Evolutionary conservation across 2,113 vertebrate species (phyloP), one percentile per base, ranked within the genome.

Genomic region (Ciconia boyciana): DNA sequence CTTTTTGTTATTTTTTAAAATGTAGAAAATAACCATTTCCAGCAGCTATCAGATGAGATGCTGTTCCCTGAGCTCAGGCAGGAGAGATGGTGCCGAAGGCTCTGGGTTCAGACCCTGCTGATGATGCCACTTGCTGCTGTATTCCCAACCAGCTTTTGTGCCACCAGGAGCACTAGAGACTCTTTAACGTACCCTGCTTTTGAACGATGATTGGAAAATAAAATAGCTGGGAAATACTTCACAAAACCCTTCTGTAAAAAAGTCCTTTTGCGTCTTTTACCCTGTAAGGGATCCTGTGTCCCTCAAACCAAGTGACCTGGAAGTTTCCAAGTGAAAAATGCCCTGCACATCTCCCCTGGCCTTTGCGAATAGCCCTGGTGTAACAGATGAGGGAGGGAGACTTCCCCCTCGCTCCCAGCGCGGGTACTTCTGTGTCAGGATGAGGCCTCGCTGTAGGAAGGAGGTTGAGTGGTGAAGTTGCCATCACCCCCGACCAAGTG

Each of bases 401-500:
- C 16, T 21, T 74, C 13, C 24, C 44, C 6, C 10, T 57, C 36
- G 16, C n/a, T 77, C 26, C 43, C 28, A 44, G 19, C 8, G 11
- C 20, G 21, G 13, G 26, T 39, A 8, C 34, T 48, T 70, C 7
- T 70, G 12, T 21, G 15, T n/a, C 43, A 49, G 43, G 20, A 20
- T 68, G 13, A 62, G 29, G 19, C 39, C n/a, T n/a, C 0, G 1
- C 46, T 51, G 7, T 6, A 55, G 44, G 18, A 83, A 14, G 18
- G 11, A 52, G 26, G 11, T 26, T 41, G 69, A 64, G 18, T 13
- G 19, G 36, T 58, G 48, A 75, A 60, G 25, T 28, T 77, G 13
- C 60, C 52, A 20, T 44, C 10, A 10, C 29, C 9, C 2, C 21
- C 62, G 61, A 10, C 19, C 51, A 61, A 43, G 34, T 0, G 0